Base-by-base conservation (phyloP, 2,888 invertebrate genomes). In the Neria commutata region DNA sequence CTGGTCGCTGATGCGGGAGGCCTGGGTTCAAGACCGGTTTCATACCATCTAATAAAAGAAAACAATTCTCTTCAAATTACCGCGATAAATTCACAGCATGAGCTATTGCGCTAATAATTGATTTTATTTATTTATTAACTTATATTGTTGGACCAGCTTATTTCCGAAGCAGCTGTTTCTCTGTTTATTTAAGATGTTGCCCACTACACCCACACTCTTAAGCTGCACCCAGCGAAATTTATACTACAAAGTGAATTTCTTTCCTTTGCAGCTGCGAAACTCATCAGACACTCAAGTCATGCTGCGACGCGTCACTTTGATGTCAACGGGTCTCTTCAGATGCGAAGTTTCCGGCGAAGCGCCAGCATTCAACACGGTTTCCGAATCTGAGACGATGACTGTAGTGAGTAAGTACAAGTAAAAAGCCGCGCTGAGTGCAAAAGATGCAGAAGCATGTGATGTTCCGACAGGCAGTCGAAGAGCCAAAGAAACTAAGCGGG, bases 281-380 rank as follows among this genome's bases (percentile, higher is more conserved):
- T 86, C 86, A 14, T 86, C 88, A 61, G 88, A 87, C 48, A 86
- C 86, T 26, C 86, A 87, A 72, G 86, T 90, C 62, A 86, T 87
- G 60, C 83, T 91, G 71, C 84, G 85, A 55, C 87, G 89, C 14
- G 89, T 91, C 49, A 87, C 87, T 59, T 81, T 90, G 68, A 86
- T 87, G 77, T 88, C 89, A 45, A 87, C 89, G 8, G 91, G 91
- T 26, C 83, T 89, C 51, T 91, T 91, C 81, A 85, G 89, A 65
- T 91, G 91, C 77, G 91, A 91, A 78, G 90, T 91, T 60, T 91
- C 90, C 16, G 91, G 89, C 14, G 91, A 91, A 77, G 86, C 89
- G 58, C 91, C 91, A 14, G 87, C 89, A 61, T 91, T 91, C 81
- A 89, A 88, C 68, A 91, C 91, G 11, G 90, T 90, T 54, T 88